Evolutionary conservation across 2,113 vertebrate species (phyloP), one percentile per base, ranked within the genome.

Genomic region (Collichthys lucidus): DNA sequence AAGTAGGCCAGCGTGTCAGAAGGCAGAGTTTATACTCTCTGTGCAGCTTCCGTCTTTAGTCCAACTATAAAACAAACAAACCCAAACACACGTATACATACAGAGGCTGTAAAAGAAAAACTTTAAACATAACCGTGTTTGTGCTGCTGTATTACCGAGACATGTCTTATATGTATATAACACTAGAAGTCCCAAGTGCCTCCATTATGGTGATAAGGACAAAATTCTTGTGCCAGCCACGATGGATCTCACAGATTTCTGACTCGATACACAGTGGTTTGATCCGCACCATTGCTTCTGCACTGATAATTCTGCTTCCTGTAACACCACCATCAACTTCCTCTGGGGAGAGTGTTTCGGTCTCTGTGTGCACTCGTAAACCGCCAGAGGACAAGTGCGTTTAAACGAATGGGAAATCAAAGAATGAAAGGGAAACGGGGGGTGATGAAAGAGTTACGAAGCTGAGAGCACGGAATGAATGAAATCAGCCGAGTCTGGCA

Each of bases 51-150:
- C 74, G 49, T 12, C 61, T 26, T 85, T 85, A 84, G 83, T 77
- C 14, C 4, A 9, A 69, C 31, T 62, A 35, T 80, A 74, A 83
- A 88, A 85, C 86, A 90, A 89, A 92, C 75, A 90, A 89, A 92
- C 75, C 88, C 15, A 71, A 24, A 52, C 44, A 55, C 31, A 56
- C 70, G 79, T 64, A 22, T 26, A 62, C 64, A 64, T 56, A 66
- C 81, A 84, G 50, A 79, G n/a, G 68, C 35, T 22, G 35, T 68
- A 63, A 78, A 84, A 77, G 24, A 53, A 31, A 83, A 89, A 91
- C 81, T 85, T 87, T 78, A 85, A 93, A 91, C 69, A 80, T 68
- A 14, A 16, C 44, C 16, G 12, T 79, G 83, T 90, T 91, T 89
- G 65, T 63, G 74, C 85, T 88, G 86, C 85, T 69, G 2, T 85